Conservation (phyloP, 2,888 invertebrate species). For the Galerucella calmariensis region DNA sequence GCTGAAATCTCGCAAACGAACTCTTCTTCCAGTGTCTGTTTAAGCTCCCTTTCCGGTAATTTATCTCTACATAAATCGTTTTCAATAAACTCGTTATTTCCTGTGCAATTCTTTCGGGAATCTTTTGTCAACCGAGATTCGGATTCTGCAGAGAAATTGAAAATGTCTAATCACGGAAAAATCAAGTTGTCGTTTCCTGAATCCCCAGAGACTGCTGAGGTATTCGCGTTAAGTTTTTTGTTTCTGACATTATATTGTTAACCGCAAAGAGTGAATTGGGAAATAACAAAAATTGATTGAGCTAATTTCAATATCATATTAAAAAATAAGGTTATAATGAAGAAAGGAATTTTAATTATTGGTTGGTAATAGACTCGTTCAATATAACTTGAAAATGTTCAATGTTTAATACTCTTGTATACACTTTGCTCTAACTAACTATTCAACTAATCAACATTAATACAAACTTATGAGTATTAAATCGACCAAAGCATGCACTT, state of each 20-base stretch:
- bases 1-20: background rate
- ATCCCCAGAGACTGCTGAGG: background rate
- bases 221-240: background rate
- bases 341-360: no score
- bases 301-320: background rate
- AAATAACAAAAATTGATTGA: background rate
- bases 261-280: background rate
- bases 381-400: background rate
- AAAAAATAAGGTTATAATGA: no score
- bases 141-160: background rate
- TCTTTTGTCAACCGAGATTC: constrained; percentile 1
- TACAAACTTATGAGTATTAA: background rate
- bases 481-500: background rate
- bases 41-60: background rate
- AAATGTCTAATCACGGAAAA: constrained; percentile 5
- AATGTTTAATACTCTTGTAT: no score
- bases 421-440: no score
- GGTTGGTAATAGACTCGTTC: no score
- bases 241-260: background rate
- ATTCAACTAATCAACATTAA: background rate
- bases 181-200: background rate
- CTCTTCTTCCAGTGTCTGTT: background rate
- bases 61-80: background rate
- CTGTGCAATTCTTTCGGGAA: background rate
- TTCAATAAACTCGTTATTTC: background rate